phyloP scores from a whole-genome alignment of 2,888 invertebrate genomes.

The Adela reaumurella region DNA sequence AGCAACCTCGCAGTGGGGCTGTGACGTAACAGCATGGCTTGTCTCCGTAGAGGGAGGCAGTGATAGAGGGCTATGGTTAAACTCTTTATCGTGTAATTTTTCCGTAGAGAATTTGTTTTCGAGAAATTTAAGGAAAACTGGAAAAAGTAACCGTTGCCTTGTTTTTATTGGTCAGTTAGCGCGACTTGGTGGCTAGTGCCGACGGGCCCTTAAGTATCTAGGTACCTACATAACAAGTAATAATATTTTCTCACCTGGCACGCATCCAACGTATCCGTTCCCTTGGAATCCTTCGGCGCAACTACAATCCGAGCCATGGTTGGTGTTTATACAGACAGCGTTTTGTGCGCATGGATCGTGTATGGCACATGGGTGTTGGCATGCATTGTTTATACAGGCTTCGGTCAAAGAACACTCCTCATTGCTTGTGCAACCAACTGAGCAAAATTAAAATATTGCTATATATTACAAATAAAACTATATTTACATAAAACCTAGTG shows the following conservation, averaged over 20 bases:
- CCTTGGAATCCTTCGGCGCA: conserved; percentile 85
- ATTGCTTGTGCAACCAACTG: conserved; percentile 83
- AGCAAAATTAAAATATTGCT: conserved; percentile 34
- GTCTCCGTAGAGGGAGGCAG: too few relatives aligned
- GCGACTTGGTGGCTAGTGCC: too few relatives aligned
- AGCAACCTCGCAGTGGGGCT: too few relatives aligned
- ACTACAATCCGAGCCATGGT: conserved; percentile 82
- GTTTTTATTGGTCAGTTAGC: too few relatives aligned
- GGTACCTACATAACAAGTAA: background rate
- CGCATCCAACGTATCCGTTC: conserved; percentile 78
- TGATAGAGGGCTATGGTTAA: too few relatives aligned
- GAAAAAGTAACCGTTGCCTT: too few relatives aligned
- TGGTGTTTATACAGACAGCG: conserved; percentile 83
- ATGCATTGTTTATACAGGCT: conserved; percentile 80
- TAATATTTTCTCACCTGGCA: conserved; percentile 64
- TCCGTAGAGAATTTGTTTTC: too few relatives aligned
- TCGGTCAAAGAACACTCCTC: conserved; percentile 82
- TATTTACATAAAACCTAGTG: too few relatives aligned
- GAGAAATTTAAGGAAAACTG: too few relatives aligned
- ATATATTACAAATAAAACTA: conserved; percentile 1
- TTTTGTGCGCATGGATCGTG: conserved; percentile 81
- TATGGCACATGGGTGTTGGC: conserved; percentile 83
- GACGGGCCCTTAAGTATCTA: too few relatives aligned
- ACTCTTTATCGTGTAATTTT: too few relatives aligned
- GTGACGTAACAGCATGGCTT: too few relatives aligned